A percentile compares a stretch with the other conserved stretches of the same genome.
Evolutionary conservation across 2,113 vertebrate species (phyloP).

Genomic region (Equus quagga): DNA sequence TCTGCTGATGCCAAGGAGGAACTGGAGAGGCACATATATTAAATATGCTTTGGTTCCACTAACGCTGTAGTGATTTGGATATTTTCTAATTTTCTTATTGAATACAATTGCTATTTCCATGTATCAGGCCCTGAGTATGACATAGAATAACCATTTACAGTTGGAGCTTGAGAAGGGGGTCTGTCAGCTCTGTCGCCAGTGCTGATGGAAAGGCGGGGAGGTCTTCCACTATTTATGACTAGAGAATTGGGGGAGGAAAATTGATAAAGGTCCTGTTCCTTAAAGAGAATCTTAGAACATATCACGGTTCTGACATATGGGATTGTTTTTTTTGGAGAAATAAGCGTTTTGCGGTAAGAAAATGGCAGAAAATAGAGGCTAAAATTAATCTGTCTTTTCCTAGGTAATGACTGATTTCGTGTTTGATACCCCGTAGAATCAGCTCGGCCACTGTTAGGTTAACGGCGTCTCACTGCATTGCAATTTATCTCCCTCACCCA

Average conservation of each 20-base stretch:
- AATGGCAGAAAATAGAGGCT: slow-evolving; percentile 52
- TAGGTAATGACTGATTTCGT: slow-evolving; percentile 63
- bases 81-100: slow-evolving; percentile 29
- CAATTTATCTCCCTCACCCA: neutral
- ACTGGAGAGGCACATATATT: neutral
- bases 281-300: neutral
- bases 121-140: neutral
- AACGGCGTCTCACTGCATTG: neutral
- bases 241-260: slow-evolving; percentile 11
- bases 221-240: neutral
- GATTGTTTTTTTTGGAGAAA: neutral
- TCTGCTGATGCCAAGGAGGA: neutral
- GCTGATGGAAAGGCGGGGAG: neutral
- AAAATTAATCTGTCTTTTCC: slow-evolving; percentile 31
- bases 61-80: neutral
- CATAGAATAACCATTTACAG: neutral
- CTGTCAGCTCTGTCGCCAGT: neutral
- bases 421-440: slow-evolving; percentile 51
- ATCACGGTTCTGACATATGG: neutral
- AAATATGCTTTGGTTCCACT: neutral
- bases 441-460: slow-evolving; percentile 48
- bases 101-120: neutral
- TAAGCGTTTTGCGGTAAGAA: slow-evolving; percentile 35
- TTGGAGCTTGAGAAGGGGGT: neutral
- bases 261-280: neutral